Evolutionary conservation across 1,140 invertebrate genomes (phyloP).

Genomic region (Caerostris darwini): DNA sequence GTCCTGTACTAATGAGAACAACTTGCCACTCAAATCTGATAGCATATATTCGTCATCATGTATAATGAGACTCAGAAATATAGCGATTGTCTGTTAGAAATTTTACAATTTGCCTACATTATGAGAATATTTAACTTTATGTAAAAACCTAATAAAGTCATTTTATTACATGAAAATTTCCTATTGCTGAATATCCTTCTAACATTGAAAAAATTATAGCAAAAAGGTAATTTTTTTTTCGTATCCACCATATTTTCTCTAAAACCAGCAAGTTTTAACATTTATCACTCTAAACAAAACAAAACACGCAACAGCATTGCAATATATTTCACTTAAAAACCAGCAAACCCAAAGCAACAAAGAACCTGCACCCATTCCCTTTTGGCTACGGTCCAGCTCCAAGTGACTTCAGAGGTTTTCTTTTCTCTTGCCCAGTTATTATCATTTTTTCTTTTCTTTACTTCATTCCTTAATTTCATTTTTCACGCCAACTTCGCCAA

Average conservation of each 20-base stretch:
- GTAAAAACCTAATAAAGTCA: not conserved
- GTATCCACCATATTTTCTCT: not conserved
- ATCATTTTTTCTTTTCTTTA: not conserved
- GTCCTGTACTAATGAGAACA: too few species aligned
- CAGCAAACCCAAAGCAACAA: not conserved
- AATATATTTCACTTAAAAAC: not conserved
- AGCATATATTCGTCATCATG: too few species aligned
- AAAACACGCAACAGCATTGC: too few species aligned
- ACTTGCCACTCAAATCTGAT: too few species aligned
- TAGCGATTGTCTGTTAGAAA: too few species aligned
- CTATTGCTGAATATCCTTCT: not conserved
- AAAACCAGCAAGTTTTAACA: not conserved
- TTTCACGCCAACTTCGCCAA: constrained; percentile 31
- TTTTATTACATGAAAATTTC: not conserved
- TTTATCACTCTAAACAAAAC: not conserved
- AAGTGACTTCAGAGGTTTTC: not conserved
- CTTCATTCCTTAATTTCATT: constrained; percentile 6
- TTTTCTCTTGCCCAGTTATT: not conserved
- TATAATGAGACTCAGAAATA: too few species aligned
- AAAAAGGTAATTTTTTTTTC: not conserved
- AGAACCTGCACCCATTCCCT: not conserved
- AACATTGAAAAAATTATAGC: not conserved
- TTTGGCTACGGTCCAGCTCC: not conserved
- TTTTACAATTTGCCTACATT: too few species aligned
- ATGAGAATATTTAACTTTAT: not conserved